These are phyloP conservation scores for Hyppa rectilinea DNA, from an alignment of 2,888 invertebrate species.

Conservation along the genomic window DNA sequence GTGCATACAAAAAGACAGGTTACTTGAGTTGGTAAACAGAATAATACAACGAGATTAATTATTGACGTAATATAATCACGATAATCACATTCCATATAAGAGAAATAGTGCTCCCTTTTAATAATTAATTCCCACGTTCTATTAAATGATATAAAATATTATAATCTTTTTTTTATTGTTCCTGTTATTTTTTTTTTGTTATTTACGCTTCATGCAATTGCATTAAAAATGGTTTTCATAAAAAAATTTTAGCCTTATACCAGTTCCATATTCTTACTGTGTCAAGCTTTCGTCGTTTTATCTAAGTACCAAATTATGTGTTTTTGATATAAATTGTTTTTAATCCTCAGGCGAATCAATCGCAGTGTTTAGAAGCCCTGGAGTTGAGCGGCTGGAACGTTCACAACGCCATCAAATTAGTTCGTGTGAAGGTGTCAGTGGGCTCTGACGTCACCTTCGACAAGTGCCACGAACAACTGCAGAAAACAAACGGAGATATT, in stretches of 20 bases:
- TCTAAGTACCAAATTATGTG: too few relatives aligned
- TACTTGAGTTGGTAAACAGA: too few relatives aligned
- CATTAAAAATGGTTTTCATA: background rate
- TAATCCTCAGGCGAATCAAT: conserved; percentile 91
- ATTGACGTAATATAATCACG: too few relatives aligned
- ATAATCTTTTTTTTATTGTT: background rate
- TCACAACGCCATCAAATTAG: conserved; percentile 96
- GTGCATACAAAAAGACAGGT: too few relatives aligned
- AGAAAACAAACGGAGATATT: conserved; percentile 92
- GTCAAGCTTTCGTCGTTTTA: background rate
- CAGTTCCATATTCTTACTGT: background rate
- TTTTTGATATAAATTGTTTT: conserved; percentile 8
- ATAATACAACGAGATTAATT: too few relatives aligned
- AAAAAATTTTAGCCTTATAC: too few relatives aligned
- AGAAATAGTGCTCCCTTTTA: background rate
- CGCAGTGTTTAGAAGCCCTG: conserved; percentile 95
- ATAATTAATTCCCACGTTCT: background rate
- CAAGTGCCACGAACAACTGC: conserved; percentile 89
- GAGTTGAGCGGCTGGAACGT: conserved; percentile 97
- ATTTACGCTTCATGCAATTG: too few relatives aligned
- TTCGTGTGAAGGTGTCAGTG: conserved; percentile 88
- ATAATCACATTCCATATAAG: too few relatives aligned
- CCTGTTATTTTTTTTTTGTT: too few relatives aligned
- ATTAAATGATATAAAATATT: background rate
- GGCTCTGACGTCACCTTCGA: conserved; percentile 71